Evolutionary conservation across 1,140 invertebrate genomes (phyloP).

Genomic region (Ruditapes philippinarum): DNA sequence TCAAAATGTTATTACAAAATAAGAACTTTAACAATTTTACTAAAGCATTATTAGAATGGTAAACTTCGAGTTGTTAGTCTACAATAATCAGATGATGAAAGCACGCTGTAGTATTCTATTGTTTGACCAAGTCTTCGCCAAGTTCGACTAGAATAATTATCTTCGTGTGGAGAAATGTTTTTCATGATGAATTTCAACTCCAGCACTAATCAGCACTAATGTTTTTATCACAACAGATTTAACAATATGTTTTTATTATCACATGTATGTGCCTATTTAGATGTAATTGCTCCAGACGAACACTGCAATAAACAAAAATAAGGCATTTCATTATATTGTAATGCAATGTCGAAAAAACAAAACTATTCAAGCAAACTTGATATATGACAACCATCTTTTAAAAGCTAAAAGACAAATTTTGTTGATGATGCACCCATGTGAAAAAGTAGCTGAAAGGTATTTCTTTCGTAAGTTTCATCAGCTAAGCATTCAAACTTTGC

Average conservation of each 20-base stretch:
- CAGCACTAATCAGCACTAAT: neutral
- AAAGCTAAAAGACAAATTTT: too few species aligned
- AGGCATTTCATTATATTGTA: neutral
- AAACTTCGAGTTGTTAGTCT: neutral
- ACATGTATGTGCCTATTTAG: neutral
- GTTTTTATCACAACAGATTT: neutral
- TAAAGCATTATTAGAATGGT: too few species aligned
- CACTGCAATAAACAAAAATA: neutral
- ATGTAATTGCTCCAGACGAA: neutral
- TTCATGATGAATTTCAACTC: neutral
- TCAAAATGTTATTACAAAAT: too few species aligned
- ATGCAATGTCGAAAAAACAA: too few species aligned
- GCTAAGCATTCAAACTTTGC: too few species aligned
- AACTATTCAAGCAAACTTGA: too few species aligned
- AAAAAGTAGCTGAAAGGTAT: too few species aligned
- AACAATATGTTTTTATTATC: neutral
- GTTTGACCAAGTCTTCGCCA: neutral
- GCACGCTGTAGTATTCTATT: neutral
- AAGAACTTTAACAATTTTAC: too few species aligned
- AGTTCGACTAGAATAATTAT: conserved; percentile 2
- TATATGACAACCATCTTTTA: too few species aligned
- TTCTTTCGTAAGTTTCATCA: too few species aligned
- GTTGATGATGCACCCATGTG: too few species aligned
- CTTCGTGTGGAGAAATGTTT: neutral
- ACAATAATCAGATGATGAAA: neutral